Evolutionary conservation across 2,797 vertebrate species (phyloP), one percentile per base, ranked within the genome.

Genomic region (Pampus argenteus): DNA sequence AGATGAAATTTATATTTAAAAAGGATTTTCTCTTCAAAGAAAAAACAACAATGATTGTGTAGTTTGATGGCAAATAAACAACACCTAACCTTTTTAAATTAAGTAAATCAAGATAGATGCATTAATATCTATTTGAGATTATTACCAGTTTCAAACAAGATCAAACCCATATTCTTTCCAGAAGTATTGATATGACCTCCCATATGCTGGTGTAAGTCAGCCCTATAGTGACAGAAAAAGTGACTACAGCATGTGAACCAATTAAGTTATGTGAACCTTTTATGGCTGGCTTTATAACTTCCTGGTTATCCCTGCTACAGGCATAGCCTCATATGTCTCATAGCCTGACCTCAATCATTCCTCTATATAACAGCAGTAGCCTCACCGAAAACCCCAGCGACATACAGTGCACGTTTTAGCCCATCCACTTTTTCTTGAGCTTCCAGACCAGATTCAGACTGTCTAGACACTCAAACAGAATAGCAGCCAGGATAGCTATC

Each of bases 401-500:
- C 63, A 51, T 34, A 23, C 17, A 45, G 50, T 31, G 18, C 48
- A 54, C 65, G 28, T 51, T 70, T 59, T 58, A 62, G 66, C 58
- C 22, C 40, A 26, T 20, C 44, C 29, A 55, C 18, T 7, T 62
- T 75, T 56, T 48, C 47, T 58, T 9, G 14, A 79, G 48, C 61
- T 60, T 58, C 40, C 6, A 14, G 20, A 18, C 54, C 48, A 57
- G 44, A 55, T 54, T 66, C 34, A 58, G 56, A 10, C 63, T 71
- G 40, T 60, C 28, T 29, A 66, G 28, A 58, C 44, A 55, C 31
- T 66, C 52, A 60, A 49, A 63, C 58, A 51, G 71, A 79, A 55
- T 60, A 36, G 54, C 47, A 60, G 34, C 7, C 15, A 17, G 22
- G 13, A 55, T 60, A 9, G 55, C 28, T 51, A 42, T 29, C 50